Conservation (phyloP, 2,888 invertebrate species). For the Athalia circularis region DNA sequence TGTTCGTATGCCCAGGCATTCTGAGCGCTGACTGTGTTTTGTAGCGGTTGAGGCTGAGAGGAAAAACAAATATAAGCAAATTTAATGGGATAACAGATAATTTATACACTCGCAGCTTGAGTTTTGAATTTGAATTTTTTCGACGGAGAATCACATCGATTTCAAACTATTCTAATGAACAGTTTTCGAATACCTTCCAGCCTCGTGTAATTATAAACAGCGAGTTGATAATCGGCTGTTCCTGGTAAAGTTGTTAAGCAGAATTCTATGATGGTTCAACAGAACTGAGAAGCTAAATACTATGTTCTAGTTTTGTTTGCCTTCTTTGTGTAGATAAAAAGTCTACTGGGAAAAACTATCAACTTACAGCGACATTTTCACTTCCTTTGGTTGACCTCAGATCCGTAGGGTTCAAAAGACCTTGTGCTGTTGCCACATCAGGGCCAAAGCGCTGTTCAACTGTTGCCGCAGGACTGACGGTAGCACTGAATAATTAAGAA, state of each 20-base stretch:
- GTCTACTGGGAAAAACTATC: neutral
- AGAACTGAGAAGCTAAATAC: no score
- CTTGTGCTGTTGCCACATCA: neutral
- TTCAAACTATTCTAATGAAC: neutral
- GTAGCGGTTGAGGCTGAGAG: neutral
- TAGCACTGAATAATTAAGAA: neutral
- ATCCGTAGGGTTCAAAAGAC: neutral
- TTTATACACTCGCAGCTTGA: neutral
- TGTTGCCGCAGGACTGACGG: neutral
- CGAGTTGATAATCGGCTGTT: no score
- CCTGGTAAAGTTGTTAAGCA: no score
- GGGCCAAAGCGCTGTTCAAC: neutral
- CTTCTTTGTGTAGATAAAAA: no score
- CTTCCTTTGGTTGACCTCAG: neutral
- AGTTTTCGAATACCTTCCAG: neutral
- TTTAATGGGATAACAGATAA: neutral
- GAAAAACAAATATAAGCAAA: neutral
- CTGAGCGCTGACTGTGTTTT: conserved; percentile 3
- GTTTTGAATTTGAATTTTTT: neutral
- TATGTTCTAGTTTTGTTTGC: no score
- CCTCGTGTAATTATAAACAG: no score
- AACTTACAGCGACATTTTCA: conserved; percentile 2
- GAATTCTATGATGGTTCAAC: no score
- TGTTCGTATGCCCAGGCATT: conserved; percentile 13
- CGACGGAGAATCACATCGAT: neutral